Conservation (phyloP, 1,140 invertebrate genomes). For the Cydia fagiglandana region DNA sequence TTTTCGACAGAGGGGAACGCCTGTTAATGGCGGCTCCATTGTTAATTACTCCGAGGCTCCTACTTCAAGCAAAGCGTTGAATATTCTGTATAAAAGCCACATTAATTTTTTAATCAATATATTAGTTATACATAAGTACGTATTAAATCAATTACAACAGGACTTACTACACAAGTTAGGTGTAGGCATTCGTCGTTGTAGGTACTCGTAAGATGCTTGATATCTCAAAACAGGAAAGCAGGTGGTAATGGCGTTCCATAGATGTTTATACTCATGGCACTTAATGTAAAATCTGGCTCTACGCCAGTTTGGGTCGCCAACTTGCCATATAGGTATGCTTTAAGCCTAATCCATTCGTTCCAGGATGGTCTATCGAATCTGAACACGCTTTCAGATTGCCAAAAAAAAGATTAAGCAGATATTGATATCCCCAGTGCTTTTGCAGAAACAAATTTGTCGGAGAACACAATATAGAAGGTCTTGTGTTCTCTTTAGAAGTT, state of each 20-base stretch:
- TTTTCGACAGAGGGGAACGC: too few relatives aligned
- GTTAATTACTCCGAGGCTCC: too few relatives aligned
- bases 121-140: background rate
- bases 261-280: background rate
- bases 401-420: background rate
- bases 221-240: slow-evolving; percentile 4
- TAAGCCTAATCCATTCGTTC: slow-evolving; percentile 33
- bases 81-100: background rate
- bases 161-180: background rate
- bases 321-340: slow-evolving; percentile 42
- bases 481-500: too few relatives aligned
- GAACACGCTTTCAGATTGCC: background rate
- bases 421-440: too few relatives aligned
- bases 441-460: too few relatives aligned
- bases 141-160: background rate
- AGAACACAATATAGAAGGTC: too few relatives aligned
- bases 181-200: background rate
- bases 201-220: background rate
- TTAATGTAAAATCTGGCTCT: slow-evolving; percentile 44
- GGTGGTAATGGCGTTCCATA: background rate
- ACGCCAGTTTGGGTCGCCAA: slow-evolving; percentile 51
- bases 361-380: background rate
- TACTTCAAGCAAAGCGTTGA: background rate
- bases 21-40: too few relatives aligned
- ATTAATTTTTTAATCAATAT: background rate